Percentiles rank a stretch among this genome's conserved stretches.
Evolutionary conservation across 30 jellyfish, hydroid and myxozoan genomes (phyloP).

Genomic region (Hydractinia symbiolongicarpus): DNA sequence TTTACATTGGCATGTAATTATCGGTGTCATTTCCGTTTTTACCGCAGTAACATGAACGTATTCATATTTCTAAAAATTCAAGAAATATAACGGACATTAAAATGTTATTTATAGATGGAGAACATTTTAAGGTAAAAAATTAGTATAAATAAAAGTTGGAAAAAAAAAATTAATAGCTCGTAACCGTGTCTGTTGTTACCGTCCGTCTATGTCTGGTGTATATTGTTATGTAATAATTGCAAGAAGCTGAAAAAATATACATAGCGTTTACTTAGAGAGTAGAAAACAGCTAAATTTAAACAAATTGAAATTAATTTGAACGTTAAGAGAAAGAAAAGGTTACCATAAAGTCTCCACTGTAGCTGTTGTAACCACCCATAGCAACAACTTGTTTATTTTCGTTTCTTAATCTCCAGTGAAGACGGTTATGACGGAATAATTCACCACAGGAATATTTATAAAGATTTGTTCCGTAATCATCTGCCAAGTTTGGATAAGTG

Average conservation of each 20-base stretch:
- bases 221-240: no score
- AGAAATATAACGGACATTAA: neutral
- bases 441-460: neutral
- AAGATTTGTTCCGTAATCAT: no score
- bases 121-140: neutral
- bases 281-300: neutral
- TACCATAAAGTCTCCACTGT: neutral
- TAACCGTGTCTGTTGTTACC: no score
- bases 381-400: conserved; percentile 5
- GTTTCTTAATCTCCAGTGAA: neutral
- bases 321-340: neutral
- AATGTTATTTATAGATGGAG: neutral
- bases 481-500: no score
- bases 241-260: no score
- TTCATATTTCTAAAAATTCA: neutral
- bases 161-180: neutral
- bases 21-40: neutral
- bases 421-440: neutral
- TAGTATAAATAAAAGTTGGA: neutral
- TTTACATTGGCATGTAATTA: no score
- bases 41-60: neutral
- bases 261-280: neutral
- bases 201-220: no score
- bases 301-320: neutral
- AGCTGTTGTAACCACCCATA: neutral